Base-by-base conservation (phyloP, 2,113 vertebrate species). In the Eudyptes chrysolophus region DNA sequence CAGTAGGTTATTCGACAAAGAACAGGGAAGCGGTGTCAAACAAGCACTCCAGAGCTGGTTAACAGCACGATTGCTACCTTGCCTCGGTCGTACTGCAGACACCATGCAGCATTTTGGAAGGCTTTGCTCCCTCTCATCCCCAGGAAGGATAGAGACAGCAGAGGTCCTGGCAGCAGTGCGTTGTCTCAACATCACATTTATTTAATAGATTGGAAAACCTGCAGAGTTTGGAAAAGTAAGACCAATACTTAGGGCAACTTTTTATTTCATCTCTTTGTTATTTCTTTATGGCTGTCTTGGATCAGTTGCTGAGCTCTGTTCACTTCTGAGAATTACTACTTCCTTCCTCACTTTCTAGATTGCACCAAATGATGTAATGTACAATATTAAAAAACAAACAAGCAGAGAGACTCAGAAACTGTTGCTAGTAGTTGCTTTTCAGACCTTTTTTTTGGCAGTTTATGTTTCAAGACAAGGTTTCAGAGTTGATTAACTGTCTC, bases 201-300 rank as follows among this genome's bases (percentile, higher is more conserved):
- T 69, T 60, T 89, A 68, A 65, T 65, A 72, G n/a, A 65, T 11
- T 42, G 24, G 27, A 89, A 96, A 95, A 92, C 25, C 22, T 84
- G 19, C 22, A 88, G 48, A 85, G 18, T 46, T 76, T 90, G 60
- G 54, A 89, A 92, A 7, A 58, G 3, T 30, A 9, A 77, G 11
- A 78, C n/a, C 38, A 78, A 18, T 61, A 64, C 25, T 29, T 20
- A n/a, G 7, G 25, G 21, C 12, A 80, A n/a, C 14, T 38, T 83
- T 89, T 69, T 34, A 20, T 92, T 92, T 76, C 4, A 34, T 25
- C 11, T 75, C 25, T 87, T 77, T 17, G 1, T 30, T 66, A 34
- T 68, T 87, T 87, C 26, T 64, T 84, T 70, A 40, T 57, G 10
- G 10, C 27, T 78, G 11, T 71, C 34, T 94, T 80, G 46, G 52